These are phyloP conservation scores for Alexandromys fortis DNA, from an alignment of 2,113 vertebrate genomes.

Conservation along the genomic window DNA sequence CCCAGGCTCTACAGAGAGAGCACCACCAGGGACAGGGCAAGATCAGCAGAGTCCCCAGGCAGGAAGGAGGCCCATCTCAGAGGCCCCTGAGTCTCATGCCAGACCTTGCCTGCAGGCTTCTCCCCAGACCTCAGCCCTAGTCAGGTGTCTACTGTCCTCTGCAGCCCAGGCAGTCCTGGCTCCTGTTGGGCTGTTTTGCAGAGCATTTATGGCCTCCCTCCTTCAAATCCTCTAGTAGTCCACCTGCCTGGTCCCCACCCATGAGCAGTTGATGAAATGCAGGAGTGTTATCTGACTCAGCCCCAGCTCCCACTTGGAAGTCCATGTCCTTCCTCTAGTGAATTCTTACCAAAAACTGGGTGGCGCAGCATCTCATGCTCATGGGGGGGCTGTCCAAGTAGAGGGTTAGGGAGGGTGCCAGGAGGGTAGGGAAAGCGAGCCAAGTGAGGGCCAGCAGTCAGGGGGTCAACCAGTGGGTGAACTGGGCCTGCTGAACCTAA, in stretches of 20 bases:
- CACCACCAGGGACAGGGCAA: background rate
- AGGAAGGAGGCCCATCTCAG: background rate
- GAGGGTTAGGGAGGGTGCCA: constrained; percentile 95
- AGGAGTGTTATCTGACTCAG: background rate
- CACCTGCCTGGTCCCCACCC: background rate
- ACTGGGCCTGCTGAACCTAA: constrained; percentile 94
- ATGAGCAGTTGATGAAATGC: rapidly evolving
- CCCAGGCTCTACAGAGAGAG: background rate
- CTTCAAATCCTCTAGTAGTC: background rate
- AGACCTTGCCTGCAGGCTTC: background rate
- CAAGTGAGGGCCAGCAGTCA: constrained; percentile 95
- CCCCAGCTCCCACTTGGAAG: rapidly evolving
- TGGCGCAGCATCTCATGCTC: constrained; percentile 99
- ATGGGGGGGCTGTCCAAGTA: constrained; percentile 95
- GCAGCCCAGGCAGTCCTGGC: background rate
- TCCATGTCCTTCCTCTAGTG: background rate
- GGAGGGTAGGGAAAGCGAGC: constrained; percentile 97
- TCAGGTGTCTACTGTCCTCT: rapidly evolving
- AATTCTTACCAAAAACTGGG: constrained; percentile 94
- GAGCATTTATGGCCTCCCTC: rapidly evolving
- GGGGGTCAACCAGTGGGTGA: constrained; percentile 92
- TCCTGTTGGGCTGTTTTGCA: background rate
- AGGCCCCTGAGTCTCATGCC: background rate
- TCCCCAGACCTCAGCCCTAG: background rate
- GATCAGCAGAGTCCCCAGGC: background rate